Evolutionary conservation across 2,888 invertebrate genomes (phyloP).

Genomic region (Acanthosoma haemorrhoidale): DNA sequence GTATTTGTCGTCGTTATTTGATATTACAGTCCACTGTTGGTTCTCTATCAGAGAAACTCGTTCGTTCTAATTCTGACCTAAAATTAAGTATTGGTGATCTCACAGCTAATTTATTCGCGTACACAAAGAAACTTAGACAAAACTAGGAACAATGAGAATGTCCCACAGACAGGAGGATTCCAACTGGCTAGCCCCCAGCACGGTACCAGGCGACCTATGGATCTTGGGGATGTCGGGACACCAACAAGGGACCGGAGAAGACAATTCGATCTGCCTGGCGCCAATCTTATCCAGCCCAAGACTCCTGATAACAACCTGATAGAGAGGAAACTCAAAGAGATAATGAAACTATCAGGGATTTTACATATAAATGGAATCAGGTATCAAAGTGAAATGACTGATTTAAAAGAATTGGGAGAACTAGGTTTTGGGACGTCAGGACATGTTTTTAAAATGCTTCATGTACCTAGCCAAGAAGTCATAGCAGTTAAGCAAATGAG

Average conservation of each 20-base stretch:
- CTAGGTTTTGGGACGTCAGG: conserved; percentile 96
- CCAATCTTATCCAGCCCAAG: conserved; percentile 40
- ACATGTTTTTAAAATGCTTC: conserved; percentile 94
- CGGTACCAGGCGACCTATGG: conserved; percentile 56
- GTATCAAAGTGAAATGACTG: conserved; percentile 75
- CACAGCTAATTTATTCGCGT: too few species aligned
- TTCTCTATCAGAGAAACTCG: too few species aligned
- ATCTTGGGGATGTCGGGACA: conserved; percentile 46
- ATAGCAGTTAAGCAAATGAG: conserved; percentile 99
- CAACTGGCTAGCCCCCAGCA: conserved; percentile 47
- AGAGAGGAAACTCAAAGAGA: conserved; percentile 81
- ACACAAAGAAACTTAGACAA: too few species aligned
- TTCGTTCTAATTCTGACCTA: too few species aligned
- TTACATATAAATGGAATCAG: conserved; percentile 71
- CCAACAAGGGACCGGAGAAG: conserved; percentile 48
- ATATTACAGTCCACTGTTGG: too few species aligned
- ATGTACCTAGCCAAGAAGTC: conserved; percentile 74
- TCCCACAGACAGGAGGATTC: conserved; percentile 41
- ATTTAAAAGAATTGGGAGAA: conserved; percentile 79
- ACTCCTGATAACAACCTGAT: conserved; percentile 48
- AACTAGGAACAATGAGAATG: conserved; percentile 56
- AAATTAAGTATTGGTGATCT: too few species aligned
- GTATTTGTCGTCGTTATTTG: too few species aligned
- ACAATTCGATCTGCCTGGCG: conserved; percentile 55
- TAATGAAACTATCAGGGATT: conserved; percentile 88